Conservation (phyloP, 2,797 vertebrate genomes). For the Danio tinwini region DNA sequence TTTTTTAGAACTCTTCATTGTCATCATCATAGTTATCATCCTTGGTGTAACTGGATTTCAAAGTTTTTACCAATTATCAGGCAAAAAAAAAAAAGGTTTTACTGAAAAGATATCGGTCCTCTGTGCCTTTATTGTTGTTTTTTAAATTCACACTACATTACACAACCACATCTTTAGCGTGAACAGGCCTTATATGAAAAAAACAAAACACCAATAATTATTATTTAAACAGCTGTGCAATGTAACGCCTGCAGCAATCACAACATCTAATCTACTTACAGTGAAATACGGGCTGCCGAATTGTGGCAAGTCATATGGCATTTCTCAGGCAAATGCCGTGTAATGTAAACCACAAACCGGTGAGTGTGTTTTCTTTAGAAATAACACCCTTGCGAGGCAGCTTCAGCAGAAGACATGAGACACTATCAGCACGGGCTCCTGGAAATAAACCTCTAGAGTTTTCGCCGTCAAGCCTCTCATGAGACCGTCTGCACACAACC, state of each 20-base stretch:
- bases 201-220: neutral
- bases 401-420: slow-evolving; percentile 9
- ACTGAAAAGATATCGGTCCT: too few relatives aligned
- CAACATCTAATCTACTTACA: slow-evolving; percentile 6
- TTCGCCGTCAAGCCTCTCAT: neutral
- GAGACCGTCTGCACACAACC: neutral
- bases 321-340: neutral
- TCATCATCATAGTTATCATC: too few relatives aligned
- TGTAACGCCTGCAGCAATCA: neutral
- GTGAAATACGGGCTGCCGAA: slow-evolving; percentile 7
- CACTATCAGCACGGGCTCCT: neutral
- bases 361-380: slow-evolving; percentile 15
- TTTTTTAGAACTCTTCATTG: too few relatives aligned
- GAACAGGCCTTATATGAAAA: neutral
- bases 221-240: neutral
- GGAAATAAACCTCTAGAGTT: neutral
- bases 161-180: too few relatives aligned
- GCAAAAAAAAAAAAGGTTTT: too few relatives aligned
- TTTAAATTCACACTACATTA: too few relatives aligned
- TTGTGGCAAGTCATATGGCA: slow-evolving; percentile 27
- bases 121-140: too few relatives aligned
- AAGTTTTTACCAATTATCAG: too few relatives aligned
- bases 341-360: slow-evolving; percentile 4
- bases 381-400: neutral
- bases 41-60: too few relatives aligned